Conservation (phyloP, 2,113 vertebrate species). For the Ctenodactylus gundi region DNA sequence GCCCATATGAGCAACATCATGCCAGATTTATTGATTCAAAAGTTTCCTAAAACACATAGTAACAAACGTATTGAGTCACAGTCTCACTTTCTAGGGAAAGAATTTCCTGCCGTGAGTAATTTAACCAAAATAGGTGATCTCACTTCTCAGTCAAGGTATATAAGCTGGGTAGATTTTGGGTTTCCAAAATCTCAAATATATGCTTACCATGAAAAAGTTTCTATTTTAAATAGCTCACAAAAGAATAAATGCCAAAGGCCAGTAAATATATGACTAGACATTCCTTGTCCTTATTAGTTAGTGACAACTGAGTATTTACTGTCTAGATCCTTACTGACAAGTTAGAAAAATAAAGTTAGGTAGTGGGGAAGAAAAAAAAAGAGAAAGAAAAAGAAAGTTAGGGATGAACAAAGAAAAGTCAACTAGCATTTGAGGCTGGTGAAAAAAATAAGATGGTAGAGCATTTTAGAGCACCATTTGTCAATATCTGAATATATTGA, state of each 20-base stretch:
- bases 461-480: neutral
- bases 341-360: no score
- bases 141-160: neutral
- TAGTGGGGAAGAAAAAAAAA: no score
- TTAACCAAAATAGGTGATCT: neutral
- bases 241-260: neutral
- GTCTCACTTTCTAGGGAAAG: neutral
- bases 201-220: neutral
- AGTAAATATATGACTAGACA: neutral
- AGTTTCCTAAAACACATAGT: neutral
- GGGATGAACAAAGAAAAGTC: neutral
- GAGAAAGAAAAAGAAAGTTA: no score
- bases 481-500: neutral
- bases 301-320: neutral
- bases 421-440: neutral
- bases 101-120: neutral
- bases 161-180: neutral
- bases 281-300: neutral
- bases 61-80: neutral
- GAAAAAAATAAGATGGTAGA: neutral
- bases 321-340: neutral
- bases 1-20: neutral
- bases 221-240: neutral
- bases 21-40: neutral
- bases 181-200: neutral